Percentiles rank a stretch among this genome's conserved stretches.
These are phyloP conservation scores for Ammodramus savannarum DNA, from an alignment of 2,113 vertebrate species.

Conservation along the genomic window DNA sequence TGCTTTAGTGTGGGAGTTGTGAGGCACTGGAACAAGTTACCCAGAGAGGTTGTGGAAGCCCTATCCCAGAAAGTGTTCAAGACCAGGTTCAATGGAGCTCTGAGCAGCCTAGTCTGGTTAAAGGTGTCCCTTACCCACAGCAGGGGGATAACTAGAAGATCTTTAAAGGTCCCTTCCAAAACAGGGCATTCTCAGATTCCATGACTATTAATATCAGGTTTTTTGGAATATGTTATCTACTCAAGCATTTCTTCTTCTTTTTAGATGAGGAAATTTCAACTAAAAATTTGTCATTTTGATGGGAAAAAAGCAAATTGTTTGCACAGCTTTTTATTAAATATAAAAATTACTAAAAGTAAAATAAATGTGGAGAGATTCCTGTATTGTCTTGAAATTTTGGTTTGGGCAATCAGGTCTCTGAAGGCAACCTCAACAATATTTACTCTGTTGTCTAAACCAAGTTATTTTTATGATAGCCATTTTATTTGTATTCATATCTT, in stretches of 20 bases:
- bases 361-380: background rate
- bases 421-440: background rate
- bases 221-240: background rate
- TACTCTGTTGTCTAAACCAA: background rate
- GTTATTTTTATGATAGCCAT: background rate
- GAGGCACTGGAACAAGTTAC: background rate
- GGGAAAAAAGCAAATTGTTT: background rate
- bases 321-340: background rate
- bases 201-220: background rate
- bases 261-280: background rate
- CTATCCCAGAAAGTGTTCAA: background rate
- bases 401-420: background rate
- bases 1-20: background rate
- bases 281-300: background rate
- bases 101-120: background rate
- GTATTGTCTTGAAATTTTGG: background rate
- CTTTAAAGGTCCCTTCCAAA: background rate
- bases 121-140: background rate
- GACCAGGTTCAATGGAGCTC: background rate
- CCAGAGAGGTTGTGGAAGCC: background rate
- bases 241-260: background rate
- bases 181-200: background rate
- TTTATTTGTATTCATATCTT: background rate
- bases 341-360: background rate
- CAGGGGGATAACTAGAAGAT: background rate